Percentiles rank a stretch among this genome's conserved stretches.
Evolutionary conservation across 1,140 invertebrate genomes (phyloP).

Genomic region (Megathymus violae): DNA sequence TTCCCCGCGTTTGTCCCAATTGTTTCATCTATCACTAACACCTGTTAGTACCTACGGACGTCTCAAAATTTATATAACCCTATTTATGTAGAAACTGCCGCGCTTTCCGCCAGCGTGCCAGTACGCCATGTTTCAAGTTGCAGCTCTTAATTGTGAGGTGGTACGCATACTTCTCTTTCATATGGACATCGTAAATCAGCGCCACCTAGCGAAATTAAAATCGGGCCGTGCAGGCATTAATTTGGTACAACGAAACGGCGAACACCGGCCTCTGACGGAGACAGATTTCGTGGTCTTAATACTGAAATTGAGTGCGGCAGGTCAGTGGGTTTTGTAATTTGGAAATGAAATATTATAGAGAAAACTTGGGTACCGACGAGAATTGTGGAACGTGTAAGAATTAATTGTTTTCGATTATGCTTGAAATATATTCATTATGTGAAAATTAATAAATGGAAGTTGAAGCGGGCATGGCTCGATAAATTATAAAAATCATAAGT

Average conservation of each 20-base stretch:
- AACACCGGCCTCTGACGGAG: constrained; percentile 53
- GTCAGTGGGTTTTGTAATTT: constrained; percentile 28
- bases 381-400: background rate
- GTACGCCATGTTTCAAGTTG: constrained; percentile 45
- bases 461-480: no score
- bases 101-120: constrained; percentile 34
- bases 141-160: constrained; percentile 55
- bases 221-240: constrained; percentile 63
- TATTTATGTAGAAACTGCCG: constrained; percentile 31
- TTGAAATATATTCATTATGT: no score
- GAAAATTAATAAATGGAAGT: no score
- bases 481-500: no score
- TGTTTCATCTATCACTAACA: no score
- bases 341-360: constrained; percentile 21
- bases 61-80: constrained; percentile 14
- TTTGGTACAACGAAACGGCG: constrained; percentile 51
- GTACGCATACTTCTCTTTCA: constrained; percentile 70
- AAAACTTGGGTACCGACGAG: background rate
- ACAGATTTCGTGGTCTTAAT: constrained; percentile 53
- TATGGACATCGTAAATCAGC: constrained; percentile 74
- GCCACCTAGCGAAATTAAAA: constrained; percentile 72
- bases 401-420: no score
- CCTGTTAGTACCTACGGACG: background rate
- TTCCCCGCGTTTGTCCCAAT: no score
- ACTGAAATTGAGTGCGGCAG: constrained; percentile 28